Evolutionary conservation across 2,797 vertebrate species (phyloP).

Genomic region (Poecilia gillii): DNA sequence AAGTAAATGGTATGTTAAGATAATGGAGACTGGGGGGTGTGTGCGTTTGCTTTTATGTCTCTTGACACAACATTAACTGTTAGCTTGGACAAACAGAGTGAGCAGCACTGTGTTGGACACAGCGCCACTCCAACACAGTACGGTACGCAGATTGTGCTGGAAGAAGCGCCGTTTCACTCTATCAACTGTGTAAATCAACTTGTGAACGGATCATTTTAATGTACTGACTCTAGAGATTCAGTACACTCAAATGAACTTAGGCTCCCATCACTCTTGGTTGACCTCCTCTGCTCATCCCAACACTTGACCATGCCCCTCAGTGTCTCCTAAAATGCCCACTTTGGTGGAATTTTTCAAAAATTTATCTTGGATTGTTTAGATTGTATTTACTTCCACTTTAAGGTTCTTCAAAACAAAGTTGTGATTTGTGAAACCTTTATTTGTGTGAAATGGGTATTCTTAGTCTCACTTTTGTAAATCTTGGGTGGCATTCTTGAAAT

Average conservation of each 20-base stretch:
- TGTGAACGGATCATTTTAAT: neutral
- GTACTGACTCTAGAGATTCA: neutral
- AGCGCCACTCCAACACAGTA: neutral
- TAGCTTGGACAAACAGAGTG: neutral
- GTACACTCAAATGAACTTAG: neutral
- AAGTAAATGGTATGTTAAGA: neutral
- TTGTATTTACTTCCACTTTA: neutral
- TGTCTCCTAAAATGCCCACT: too few species aligned
- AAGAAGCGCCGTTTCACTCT: neutral
- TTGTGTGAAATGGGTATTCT: neutral
- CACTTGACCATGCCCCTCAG: too few species aligned
- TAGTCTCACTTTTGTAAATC: neutral
- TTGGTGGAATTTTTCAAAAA: too few species aligned
- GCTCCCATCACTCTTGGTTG: neutral
- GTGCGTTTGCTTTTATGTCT: neutral
- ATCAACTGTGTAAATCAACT: neutral
- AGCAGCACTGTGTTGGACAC: neutral
- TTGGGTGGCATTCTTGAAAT: neutral
- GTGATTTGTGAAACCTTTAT: neutral
- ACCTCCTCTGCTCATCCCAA: too few species aligned
- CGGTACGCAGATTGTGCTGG: neutral
- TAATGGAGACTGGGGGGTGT: neutral
- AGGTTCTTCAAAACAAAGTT: neutral
- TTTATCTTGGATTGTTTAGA: too few species aligned
- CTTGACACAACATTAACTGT: neutral